These are phyloP conservation scores for Malthinus flaveolus DNA, from an alignment of 2,888 invertebrate species.

Conservation along the genomic window DNA sequence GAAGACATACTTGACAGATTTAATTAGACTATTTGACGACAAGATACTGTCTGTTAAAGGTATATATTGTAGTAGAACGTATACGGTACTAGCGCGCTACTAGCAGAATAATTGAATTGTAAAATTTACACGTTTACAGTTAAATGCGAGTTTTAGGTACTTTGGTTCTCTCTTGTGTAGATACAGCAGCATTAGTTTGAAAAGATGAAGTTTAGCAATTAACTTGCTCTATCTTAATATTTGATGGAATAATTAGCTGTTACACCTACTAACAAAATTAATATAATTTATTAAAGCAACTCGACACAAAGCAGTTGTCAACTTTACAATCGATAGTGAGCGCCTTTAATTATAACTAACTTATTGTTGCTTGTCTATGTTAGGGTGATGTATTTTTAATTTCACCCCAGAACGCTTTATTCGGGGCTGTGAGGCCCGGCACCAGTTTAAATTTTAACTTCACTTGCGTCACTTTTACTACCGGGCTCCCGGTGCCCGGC, in stretches of 20 bases:
- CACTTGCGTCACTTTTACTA: too few relatives aligned
- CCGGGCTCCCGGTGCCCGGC: too few relatives aligned
- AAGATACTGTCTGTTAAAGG: conserved; percentile 29
- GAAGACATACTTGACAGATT: conserved; percentile 40
- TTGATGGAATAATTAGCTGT: conserved; percentile 14
- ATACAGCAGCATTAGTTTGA: conserved; percentile 11
- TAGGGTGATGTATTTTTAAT: too few relatives aligned
- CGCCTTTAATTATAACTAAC: too few relatives aligned
- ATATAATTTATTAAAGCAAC: conserved; percentile 1
- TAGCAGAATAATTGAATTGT: conserved; percentile 36
- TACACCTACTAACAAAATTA: conserved; percentile 3
- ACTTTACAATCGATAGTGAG: too few relatives aligned
- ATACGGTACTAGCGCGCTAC: conserved; percentile 18
- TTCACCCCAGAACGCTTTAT: too few relatives aligned
- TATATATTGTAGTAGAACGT: conserved; percentile 28
- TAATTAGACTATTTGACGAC: conserved; percentile 39
- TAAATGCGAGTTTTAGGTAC: conserved; percentile 31
- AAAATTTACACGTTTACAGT: conserved; percentile 36
- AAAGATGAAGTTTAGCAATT: conserved; percentile 20
- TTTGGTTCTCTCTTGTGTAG: conserved; percentile 14
- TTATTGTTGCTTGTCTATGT: too few relatives aligned
- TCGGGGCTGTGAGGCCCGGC: too few relatives aligned
- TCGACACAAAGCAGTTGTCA: neutral
- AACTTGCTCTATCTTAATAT: conserved; percentile 15
- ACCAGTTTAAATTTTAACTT: too few relatives aligned